phyloP scores from a whole-genome alignment of 92 coral and sea anemone species.

The Siderastrea radians region DNA sequence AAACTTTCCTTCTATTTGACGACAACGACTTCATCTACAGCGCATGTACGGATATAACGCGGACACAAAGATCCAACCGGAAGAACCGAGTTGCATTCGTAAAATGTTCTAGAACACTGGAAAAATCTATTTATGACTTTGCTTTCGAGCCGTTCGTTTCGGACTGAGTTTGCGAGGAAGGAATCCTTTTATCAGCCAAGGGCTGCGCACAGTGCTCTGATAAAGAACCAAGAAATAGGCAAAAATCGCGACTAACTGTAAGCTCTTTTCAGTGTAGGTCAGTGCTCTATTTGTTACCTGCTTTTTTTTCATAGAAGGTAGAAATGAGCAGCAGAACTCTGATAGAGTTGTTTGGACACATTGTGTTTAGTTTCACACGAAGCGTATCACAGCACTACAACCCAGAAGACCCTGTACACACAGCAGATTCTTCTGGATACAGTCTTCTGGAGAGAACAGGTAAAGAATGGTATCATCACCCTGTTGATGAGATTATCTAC shows the following conservation, averaged over 20 bases:
- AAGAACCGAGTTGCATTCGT: too few species aligned
- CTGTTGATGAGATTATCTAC: neutral
- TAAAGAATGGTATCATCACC: neutral
- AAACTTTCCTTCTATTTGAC: too few species aligned
- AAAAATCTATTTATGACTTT: too few species aligned
- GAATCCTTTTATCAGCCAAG: neutral
- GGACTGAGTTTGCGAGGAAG: too few species aligned
- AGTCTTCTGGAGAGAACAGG: neutral
- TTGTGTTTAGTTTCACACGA: neutral
- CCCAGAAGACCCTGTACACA: neutral
- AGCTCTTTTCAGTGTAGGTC: too few species aligned
- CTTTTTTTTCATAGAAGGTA: neutral
- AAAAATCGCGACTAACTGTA: neutral
- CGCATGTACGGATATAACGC: too few species aligned
- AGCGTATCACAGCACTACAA: neutral
- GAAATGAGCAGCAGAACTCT: neutral
- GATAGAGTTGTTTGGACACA: neutral
- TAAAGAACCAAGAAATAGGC: neutral
- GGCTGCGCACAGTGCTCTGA: neutral
- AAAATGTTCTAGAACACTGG: too few species aligned
- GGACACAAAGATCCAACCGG: too few species aligned
- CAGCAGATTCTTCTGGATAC: neutral
- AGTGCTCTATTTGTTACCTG: neutral
- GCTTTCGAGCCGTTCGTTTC: too few species aligned
- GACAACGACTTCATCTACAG: too few species aligned